Evolutionary conservation across 2,113 vertebrate species (phyloP).

Genomic region (Illadopsis cleaveri): DNA sequence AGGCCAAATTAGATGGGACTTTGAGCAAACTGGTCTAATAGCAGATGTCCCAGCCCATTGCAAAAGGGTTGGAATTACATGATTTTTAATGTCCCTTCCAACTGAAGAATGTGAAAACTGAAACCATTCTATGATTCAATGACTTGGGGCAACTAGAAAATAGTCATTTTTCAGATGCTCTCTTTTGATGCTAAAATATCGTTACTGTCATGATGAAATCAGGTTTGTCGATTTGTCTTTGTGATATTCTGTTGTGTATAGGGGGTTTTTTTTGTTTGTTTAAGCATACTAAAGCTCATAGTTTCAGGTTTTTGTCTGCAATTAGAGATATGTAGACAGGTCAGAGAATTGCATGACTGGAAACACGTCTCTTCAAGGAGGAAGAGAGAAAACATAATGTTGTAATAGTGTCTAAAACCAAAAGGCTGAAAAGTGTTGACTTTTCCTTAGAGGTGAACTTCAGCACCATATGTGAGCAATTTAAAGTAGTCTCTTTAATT

Average conservation of each 20-base stretch:
- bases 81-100: background rate
- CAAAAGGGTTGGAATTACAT: background rate
- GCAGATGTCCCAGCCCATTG: background rate
- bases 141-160: background rate
- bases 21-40: background rate
- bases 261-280: background rate
- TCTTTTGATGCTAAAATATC: background rate
- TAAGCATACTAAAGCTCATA: background rate
- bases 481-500: background rate
- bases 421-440: background rate
- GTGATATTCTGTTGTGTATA: background rate
- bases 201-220: background rate
- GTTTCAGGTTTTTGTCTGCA: background rate
- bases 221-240: background rate
- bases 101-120: background rate
- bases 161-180: background rate
- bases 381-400: background rate
- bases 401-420: background rate
- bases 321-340: background rate
- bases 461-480: background rate
- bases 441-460: background rate
- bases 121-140: background rate
- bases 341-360: background rate
- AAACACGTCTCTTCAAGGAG: rapidly evolving
- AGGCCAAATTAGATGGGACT: background rate